Base-by-base conservation (phyloP, 2,888 invertebrate genomes). In the Philaethria dido region DNA sequence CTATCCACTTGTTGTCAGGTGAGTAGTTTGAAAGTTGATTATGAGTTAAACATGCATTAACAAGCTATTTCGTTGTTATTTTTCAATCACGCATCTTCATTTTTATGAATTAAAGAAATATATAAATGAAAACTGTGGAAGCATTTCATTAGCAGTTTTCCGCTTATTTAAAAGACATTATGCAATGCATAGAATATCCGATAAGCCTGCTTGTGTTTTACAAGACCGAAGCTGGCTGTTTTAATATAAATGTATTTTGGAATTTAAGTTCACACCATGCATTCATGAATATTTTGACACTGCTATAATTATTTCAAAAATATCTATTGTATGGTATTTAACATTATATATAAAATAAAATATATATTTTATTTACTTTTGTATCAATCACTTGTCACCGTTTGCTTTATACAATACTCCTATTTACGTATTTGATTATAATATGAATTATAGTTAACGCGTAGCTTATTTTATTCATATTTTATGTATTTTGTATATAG, bases 1-100 rank as follows among this genome's bases (percentile, higher is more conserved):
- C 5, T 95, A 94, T 79, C 97, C 97, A 3, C 90, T 96, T 69
- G 94, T 97, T 77, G 94, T 97, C 78, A 95, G 96, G 96, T 96
- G 80, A 87, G 85, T 85, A 29, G 0, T 16, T 29, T 50, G 3
- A 29, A 16, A 5, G 8, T 3, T 1, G 9, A 33, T 33, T 33
- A 33, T 33, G 33, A 8, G 9, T 33, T 33, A 33, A 9, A 33
- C 33, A 33, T 9, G 9, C 3, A 39, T 13, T 20, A 9, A 20
- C 20, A 48, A 22, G 1, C 20, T 14, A 4, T 22, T 22, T 25
- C 22, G 8, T 20, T 47, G 20, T 47, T 8, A 14, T 6, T 2
- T 48, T 48, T 48, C 14, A 5, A 48, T 25, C 0, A 22, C 14
- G 45, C 18, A 18, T 20, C 11, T 9, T 11, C 3, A 47, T 14